Evolutionary conservation across 1,140 invertebrate genomes (phyloP), one percentile per base, ranked within the genome.

Genomic region (Periplaneta americana): DNA sequence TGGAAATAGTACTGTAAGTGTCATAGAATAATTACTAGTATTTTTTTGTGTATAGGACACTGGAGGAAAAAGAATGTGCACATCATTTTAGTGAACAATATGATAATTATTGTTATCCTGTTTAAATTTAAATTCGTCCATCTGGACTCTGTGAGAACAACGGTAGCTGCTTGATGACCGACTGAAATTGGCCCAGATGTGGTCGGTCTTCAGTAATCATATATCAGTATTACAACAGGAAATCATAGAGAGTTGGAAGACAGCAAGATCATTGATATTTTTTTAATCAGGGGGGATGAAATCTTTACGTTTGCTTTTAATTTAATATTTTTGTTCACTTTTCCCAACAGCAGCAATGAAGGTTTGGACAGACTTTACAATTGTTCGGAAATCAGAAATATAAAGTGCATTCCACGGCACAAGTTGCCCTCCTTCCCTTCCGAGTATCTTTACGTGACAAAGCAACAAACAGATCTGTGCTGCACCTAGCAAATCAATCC

Each of bases 61-160:
- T 22, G 17, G 57, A 66, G 48, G 39, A 80, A 78, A 80, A 80
- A 80, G 80, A 80, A 80, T 80, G 80, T 80, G 80, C 80, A 80
- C 80, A 80, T 80, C 74, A 66, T 80, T 80, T 80, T 80, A 78
- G 35, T 36, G 77, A 32, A 78, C 36, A 78, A 13, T 78, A 33
- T 34, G 18, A 78, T 39, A 28, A 78, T 22, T 78, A 36, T 34
- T 78, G 34, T 36, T 78, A 36, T 39, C 35, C 13, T 78, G 34
- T n/a, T 36, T 36, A 37, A 78, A 34, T 39, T 78, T 36, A 39
- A 34, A 39, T 78, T 78, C 18, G n/a, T 78, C 76, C 76, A 78
- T 15, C 22, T 36, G 76, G 34, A 36, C 36, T 34, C 37, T 34
- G 36, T 35, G 35, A 37, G 34, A 36, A 78, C 36, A 34, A 28